Evolutionary conservation across 2,888 invertebrate species (phyloP).

Genomic region (Heliconius cydno): DNA sequence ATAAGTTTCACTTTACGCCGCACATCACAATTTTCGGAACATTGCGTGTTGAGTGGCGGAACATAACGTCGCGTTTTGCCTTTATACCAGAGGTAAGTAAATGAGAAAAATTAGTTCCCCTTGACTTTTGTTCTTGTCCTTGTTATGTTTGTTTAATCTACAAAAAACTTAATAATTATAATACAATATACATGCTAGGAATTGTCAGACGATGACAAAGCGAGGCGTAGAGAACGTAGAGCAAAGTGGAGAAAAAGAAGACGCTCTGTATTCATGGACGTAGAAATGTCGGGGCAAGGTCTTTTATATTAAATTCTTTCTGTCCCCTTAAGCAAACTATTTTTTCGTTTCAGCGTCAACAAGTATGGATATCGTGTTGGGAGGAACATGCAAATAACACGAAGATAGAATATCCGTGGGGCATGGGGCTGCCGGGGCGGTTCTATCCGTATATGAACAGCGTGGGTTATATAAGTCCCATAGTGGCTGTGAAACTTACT

Average conservation of each 20-base stretch:
- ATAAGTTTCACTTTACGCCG: background rate
- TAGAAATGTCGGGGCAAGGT: background rate
- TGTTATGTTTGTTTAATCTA: background rate
- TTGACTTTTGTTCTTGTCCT: background rate
- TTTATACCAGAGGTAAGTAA: background rate
- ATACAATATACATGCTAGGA: background rate
- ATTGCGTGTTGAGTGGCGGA: background rate
- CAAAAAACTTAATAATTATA: background rate
- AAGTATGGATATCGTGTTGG: conserved; percentile 91
- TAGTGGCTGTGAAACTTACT: conserved; percentile 83
- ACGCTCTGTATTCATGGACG: background rate
- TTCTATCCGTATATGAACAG: conserved; percentile 84
- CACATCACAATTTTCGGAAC: background rate
- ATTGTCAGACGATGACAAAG: background rate
- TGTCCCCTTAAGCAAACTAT: background rate
- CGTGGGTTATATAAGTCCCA: conserved; percentile 79
- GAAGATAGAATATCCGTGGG: conserved; percentile 71
- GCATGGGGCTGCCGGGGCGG: conserved; percentile 83
- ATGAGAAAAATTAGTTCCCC: background rate
- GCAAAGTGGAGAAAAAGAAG: too few relatives aligned
- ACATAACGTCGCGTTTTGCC: too few relatives aligned
- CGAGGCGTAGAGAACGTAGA: too few relatives aligned
- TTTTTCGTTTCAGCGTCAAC: conserved; percentile 70
- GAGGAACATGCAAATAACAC: conserved; percentile 85
- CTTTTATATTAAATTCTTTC: background rate